Evolutionary conservation across 2,888 invertebrate genomes (phyloP), one percentile per base, ranked within the genome.

Genomic region (Scrobipalpa atriplicella): DNA sequence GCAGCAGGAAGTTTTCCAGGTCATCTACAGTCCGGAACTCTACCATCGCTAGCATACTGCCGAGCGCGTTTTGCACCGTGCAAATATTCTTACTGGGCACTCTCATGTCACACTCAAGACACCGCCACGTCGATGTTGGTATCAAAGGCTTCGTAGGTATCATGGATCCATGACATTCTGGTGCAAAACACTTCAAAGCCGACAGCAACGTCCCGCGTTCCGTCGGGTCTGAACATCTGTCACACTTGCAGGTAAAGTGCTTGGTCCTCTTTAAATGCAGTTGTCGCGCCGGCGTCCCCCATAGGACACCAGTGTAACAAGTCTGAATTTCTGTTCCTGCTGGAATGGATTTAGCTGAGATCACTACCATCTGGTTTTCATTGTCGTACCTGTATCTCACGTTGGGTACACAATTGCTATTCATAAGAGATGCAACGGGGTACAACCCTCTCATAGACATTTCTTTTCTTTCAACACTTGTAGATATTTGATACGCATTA

Each of bases 371-470:
- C 73, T 92, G 88, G 65, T 92, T 90, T 52, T 94, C 83, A 0
- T 78, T 80, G 74, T 95, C 94, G 74, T 94, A 95, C 64, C 92
- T 92, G 74, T 95, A 94, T 62, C 93, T 92, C 0, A 95, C 94
- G 78, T 96, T 96, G 6, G 96, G 94, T 36, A 92, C 85, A 78
- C 96, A 96, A 66, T 88, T 92, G 80, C 96, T 96, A 85, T 96
- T 96, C 86, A 95, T 93, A 68, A 96, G 85, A 54, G 94, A 94
- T 1, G 94, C 93, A 67, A 95, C 89, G 21, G 95, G 95, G 85
- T 95, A 96, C 64, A 96, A 82, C 11, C 95, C 96, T 70, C 95
- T 91, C 70, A 94, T 81, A 75, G 93, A 94, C 75, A 90, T 87
- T 75, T 89, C 92, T 73, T 83, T 93, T 71, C 86, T 89, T 68